Percentiles rank a stretch among this genome's conserved stretches.
Evolutionary conservation across 2,113 vertebrate species (phyloP).

Genomic region (Onychorhynchus coronatus): DNA sequence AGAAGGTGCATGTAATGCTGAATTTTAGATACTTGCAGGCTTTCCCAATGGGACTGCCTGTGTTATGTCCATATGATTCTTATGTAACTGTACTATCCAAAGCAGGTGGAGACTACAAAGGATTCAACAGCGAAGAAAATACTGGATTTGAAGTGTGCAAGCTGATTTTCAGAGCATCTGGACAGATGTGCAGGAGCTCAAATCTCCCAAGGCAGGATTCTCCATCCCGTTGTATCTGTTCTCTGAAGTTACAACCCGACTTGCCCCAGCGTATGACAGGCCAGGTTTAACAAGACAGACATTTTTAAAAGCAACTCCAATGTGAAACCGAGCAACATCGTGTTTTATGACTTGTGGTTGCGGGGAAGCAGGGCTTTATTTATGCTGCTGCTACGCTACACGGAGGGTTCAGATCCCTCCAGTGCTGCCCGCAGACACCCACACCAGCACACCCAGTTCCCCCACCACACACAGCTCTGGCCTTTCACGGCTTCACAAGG

Average conservation of each 20-base stretch:
- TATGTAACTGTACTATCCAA: neutral
- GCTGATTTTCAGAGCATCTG: neutral
- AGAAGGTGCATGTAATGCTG: neutral
- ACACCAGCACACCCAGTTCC: neutral
- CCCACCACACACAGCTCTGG: neutral
- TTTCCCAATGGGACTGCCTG: neutral
- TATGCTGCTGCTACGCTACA: neutral
- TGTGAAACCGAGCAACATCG: neutral
- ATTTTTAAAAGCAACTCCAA: neutral
- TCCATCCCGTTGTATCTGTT: neutral
- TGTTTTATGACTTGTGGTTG: neutral
- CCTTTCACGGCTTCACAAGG: neutral
- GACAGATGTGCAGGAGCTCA: neutral
- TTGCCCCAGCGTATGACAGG: neutral
- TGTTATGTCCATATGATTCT: neutral
- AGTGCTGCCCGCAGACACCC: conserved; percentile 4
- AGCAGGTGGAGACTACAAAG: neutral
- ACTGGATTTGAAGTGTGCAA: neutral
- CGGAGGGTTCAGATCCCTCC: neutral
- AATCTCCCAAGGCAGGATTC: neutral
- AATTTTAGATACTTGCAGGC: neutral
- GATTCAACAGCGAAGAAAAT: neutral
- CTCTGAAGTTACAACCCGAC: neutral
- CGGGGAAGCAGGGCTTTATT: neutral
- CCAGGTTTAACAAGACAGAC: neutral